Percentiles rank a stretch among this genome's conserved stretches.
These are phyloP conservation scores for Micromesistius poutassou DNA, from an alignment of 2,797 vertebrate species.

Conservation along the genomic window DNA sequence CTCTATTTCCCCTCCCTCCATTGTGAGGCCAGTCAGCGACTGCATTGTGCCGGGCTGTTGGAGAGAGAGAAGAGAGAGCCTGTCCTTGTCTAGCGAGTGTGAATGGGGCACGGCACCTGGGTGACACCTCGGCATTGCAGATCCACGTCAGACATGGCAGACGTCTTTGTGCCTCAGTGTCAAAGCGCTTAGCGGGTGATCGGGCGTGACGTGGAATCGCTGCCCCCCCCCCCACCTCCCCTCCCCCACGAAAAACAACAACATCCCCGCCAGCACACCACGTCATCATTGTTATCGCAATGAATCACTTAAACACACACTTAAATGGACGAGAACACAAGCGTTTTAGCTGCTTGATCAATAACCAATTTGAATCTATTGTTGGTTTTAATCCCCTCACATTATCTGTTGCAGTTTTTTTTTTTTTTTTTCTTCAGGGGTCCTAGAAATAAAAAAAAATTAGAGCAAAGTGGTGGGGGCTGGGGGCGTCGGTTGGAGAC, in stretches of 20 bases:
- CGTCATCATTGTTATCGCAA: constrained; percentile 55
- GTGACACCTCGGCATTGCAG: constrained; percentile 52
- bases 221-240: constrained; percentile 12
- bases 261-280: constrained; percentile 28
- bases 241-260: constrained; percentile 27
- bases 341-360: constrained; percentile 67
- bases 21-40: constrained; percentile 50
- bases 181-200: constrained; percentile 58
- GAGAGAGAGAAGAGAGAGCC: constrained; percentile 36
- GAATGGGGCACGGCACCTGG: constrained; percentile 34
- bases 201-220: constrained; percentile 45
- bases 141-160: constrained; percentile 60
- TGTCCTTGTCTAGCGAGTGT: constrained; percentile 46
- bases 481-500: too few relatives aligned
- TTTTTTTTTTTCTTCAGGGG: too few relatives aligned
- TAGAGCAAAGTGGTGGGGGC: constrained; percentile 18
- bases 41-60: constrained; percentile 39
- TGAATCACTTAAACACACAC: constrained; percentile 71
- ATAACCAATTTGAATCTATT: constrained; percentile 78
- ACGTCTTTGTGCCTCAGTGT: constrained; percentile 56
- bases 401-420: constrained; percentile 69
- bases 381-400: constrained; percentile 69
- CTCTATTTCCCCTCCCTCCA: constrained; percentile 43
- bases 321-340: constrained; percentile 61
- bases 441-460: constrained; percentile 37